These are phyloP conservation scores for Xiphorhynchus erythropygius DNA, from an alignment of 2,797 vertebrate genomes.

Conservation along the genomic window DNA sequence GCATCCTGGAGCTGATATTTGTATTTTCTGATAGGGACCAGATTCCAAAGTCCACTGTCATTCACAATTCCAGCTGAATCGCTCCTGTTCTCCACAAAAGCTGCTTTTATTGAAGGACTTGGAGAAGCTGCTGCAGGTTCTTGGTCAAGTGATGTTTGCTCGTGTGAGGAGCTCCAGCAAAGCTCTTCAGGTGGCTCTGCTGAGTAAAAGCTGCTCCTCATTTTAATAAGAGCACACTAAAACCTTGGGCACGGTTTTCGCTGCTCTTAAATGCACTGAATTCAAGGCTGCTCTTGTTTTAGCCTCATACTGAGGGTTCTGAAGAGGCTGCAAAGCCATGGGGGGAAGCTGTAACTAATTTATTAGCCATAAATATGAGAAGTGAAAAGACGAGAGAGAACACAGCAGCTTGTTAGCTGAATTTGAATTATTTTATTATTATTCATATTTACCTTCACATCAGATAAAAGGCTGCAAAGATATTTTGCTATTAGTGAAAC, in stretches of 20 bases:
- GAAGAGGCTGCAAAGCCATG: background rate
- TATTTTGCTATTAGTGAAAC: background rate
- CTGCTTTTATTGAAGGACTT: background rate
- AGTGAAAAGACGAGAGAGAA: background rate
- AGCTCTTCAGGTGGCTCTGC: background rate
- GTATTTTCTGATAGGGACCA: constrained; percentile 3
- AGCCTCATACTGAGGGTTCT: background rate
- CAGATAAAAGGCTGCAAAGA: background rate
- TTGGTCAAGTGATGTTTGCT: background rate
- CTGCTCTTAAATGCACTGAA: background rate
- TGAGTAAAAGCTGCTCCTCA: background rate
- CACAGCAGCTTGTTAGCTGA: background rate
- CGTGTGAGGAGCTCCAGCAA: background rate
- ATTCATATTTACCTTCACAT: background rate
- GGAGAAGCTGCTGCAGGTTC: background rate
- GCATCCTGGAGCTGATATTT: background rate
- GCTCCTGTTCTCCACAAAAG: background rate
- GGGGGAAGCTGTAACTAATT: background rate
- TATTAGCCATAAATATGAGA: background rate
- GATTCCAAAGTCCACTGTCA: constrained; percentile 24
- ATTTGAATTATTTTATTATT: background rate
- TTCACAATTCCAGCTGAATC: background rate
- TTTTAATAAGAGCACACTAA: background rate
- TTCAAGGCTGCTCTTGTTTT: background rate
- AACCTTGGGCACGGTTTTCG: background rate